These are phyloP conservation scores for Desmophyllum pertusum DNA, from an alignment of 92 coral and sea anemone genomes.

Conservation along the genomic window DNA sequence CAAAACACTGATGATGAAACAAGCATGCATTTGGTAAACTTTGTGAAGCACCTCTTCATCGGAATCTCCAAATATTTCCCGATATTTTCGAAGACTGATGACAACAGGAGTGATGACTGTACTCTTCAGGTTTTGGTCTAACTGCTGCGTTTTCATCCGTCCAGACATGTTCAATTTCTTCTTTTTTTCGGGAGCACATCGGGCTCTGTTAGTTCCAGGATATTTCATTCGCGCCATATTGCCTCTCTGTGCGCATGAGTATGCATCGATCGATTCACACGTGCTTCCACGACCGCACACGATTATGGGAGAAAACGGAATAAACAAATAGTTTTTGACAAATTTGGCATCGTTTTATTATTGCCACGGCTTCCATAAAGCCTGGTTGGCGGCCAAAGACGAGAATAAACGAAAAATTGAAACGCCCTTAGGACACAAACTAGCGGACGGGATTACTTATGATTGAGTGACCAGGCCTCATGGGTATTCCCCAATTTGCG, in stretches of 20 bases:
- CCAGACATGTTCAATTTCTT: conserved; percentile 56
- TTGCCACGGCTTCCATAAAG: background rate
- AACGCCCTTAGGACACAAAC: background rate
- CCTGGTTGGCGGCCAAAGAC: background rate
- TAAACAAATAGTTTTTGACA: conserved; percentile 25
- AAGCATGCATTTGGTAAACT: conserved; percentile 30
- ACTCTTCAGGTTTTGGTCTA: conserved; percentile 31
- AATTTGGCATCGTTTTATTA: background rate
- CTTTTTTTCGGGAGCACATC: conserved; percentile 65
- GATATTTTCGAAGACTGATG: conserved; percentile 79
- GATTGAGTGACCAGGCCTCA: conserved; percentile 50
- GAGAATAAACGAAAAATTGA: background rate
- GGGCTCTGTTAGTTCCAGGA: conserved; percentile 80
- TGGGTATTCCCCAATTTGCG: conserved; percentile 54
- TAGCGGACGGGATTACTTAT: background rate
- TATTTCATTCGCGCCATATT: conserved; percentile 99
- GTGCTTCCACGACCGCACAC: conserved; percentile 68
- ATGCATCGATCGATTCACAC: conserved; percentile 42
- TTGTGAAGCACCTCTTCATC: conserved; percentile 95
- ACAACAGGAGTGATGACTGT: conserved; percentile 66
- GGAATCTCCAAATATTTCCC: conserved; percentile 97
- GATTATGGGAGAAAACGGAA: conserved; percentile 58
- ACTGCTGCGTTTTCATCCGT: conserved; percentile 48
- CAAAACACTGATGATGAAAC: conserved; percentile 78
- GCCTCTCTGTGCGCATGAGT: conserved; percentile 78